Conservation (phyloP, 1,140 invertebrate genomes). For the Coboldia fuscipes region DNA sequence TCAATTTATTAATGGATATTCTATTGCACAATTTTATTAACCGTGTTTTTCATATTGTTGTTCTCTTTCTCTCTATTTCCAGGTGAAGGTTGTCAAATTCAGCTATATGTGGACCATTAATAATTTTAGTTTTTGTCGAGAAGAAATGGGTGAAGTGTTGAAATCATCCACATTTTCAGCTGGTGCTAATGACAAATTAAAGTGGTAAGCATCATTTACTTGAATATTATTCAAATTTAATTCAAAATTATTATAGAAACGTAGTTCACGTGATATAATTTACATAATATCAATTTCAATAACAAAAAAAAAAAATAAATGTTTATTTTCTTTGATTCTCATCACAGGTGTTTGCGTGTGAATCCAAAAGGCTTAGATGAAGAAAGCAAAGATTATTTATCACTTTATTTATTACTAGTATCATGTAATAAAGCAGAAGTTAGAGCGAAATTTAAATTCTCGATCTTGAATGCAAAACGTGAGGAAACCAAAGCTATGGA, state of each 20-base stretch:
- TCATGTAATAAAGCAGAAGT: constrained; percentile 99
- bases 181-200: constrained; percentile 96
- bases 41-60: too few relatives aligned
- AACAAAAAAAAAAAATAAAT: background rate
- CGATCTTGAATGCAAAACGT: constrained; percentile 97
- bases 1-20: too few relatives aligned
- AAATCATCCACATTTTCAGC: constrained; percentile 99
- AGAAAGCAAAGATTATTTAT: constrained; percentile 99
- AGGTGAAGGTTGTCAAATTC: constrained; percentile 99
- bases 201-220: constrained; percentile 77
- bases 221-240: constrained; percentile 1
- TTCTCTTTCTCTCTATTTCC: constrained; percentile 23
- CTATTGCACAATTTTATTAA: too few relatives aligned
- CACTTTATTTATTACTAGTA: constrained; percentile 92
- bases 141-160: constrained; percentile 99
- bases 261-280: background rate
- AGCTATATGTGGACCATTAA: constrained; percentile 99
- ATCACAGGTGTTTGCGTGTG: constrained; percentile 79
- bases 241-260: constrained; percentile 3
- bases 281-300: background rate
- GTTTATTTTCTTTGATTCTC: background rate
- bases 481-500: constrained; percentile 99
- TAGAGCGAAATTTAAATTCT: constrained; percentile 99
- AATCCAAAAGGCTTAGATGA: constrained; percentile 99
- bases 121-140: constrained; percentile 98